Evolutionary conservation across 1,140 invertebrate genomes (phyloP).

Genomic region (Drosophila malerkotliana): DNA sequence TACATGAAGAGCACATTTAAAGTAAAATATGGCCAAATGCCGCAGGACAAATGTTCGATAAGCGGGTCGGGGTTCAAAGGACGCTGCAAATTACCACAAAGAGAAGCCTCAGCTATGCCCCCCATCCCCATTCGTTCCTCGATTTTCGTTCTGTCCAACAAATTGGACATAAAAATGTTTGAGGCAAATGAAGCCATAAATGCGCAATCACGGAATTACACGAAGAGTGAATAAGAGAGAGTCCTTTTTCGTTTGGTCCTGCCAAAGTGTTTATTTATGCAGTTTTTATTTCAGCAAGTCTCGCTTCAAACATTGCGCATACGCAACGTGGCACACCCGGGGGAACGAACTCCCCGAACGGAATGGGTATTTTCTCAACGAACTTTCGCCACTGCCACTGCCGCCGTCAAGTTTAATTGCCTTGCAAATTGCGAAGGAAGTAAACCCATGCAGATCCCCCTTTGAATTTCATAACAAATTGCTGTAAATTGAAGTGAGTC

Average conservation of each 20-base stretch:
- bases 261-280: conserved; percentile 78
- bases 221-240: conserved; percentile 33
- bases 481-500: conserved; percentile 55
- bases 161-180: conserved; percentile 74
- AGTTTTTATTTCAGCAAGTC: conserved; percentile 51
- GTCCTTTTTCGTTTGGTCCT: neutral
- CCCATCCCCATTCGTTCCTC: neutral
- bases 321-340: conserved; percentile 36
- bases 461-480: conserved; percentile 71
- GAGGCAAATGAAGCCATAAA: conserved; percentile 80
- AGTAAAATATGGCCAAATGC: conserved; percentile 72
- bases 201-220: conserved; percentile 82
- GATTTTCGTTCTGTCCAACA: conserved; percentile 7
- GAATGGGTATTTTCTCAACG: conserved; percentile 1
- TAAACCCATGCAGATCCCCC: conserved; percentile 38
- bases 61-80: conserved; percentile 59
- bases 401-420: conserved; percentile 77
- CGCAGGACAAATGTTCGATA: conserved; percentile 69
- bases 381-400: conserved; percentile 13
- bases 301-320: conserved; percentile 47
- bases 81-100: conserved; percentile 70
- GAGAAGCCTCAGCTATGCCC: conserved; percentile 7
- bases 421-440: conserved; percentile 67
- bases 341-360: conserved; percentile 1
- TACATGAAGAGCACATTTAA: conserved; percentile 75